phyloP scores from a whole-genome alignment of 2,797 vertebrate genomes.

The Bradypodion ventrale region DNA sequence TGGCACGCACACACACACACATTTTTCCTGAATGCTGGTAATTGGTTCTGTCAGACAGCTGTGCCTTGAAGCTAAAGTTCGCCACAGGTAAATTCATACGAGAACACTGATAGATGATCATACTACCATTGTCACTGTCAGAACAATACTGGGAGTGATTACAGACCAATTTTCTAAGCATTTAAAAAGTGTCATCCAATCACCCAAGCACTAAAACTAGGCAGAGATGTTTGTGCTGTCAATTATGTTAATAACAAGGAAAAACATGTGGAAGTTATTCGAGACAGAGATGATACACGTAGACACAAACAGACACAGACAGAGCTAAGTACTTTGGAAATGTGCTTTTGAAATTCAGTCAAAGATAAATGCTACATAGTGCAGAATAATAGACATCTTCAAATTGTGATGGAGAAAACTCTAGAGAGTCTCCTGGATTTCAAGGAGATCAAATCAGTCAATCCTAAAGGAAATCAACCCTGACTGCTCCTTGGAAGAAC shows the following conservation, averaged over 20 bases:
- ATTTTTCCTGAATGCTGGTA: slow-evolving; percentile 12
- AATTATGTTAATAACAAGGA: neutral
- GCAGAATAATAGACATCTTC: no score
- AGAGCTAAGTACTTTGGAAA: no score
- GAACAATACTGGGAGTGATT: neutral
- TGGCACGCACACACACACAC: no score
- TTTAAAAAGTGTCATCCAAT: neutral
- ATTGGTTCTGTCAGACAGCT: slow-evolving; percentile 21
- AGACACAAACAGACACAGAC: no score
- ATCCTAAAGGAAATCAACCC: no score
- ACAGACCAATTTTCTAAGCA: neutral
- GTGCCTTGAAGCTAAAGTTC: slow-evolving; percentile 28
- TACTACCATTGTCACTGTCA: slow-evolving; percentile 17
- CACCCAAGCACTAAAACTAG: neutral
- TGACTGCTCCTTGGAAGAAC: no score
- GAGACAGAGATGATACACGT: no score
- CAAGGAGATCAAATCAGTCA: no score
- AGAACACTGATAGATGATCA: neutral
- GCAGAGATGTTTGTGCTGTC: neutral
- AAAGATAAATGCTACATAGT: no score
- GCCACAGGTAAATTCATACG: slow-evolving; percentile 2
- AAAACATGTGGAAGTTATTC: neutral
- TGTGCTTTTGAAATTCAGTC: no score
- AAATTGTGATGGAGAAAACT: no score
- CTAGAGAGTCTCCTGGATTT: no score